Conservation (phyloP, 2,888 invertebrate species). For the Megalurothrips usitatus region DNA sequence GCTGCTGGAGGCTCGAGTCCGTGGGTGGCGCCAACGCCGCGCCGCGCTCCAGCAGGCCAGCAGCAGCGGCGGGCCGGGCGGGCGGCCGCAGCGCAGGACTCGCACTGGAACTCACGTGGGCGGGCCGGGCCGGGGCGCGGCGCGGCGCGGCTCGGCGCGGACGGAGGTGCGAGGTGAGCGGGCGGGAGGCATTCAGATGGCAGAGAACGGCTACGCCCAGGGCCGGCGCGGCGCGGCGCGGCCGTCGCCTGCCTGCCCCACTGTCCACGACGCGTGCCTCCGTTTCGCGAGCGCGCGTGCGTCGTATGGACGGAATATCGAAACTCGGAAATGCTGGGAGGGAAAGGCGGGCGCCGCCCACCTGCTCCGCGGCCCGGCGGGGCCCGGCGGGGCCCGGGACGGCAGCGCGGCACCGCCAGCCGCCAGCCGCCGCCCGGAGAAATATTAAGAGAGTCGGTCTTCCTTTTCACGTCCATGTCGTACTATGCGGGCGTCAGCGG, state of each 20-base stretch:
- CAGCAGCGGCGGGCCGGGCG: background rate
- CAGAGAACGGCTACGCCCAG: too few relatives aligned
- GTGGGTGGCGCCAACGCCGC: slow-evolving; percentile 20
- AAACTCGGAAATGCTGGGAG: too few relatives aligned
- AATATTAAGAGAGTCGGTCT: too few relatives aligned
- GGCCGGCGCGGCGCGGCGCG: background rate
- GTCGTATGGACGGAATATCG: too few relatives aligned
- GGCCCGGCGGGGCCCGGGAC: too few relatives aligned
- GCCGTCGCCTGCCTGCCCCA: background rate
- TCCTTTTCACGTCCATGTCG: too few relatives aligned
- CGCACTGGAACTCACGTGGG: slow-evolving; percentile 18
- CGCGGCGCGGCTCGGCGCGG: background rate
- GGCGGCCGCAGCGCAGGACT: background rate
- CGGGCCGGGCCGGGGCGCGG: background rate
- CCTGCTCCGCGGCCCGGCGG: too few relatives aligned
- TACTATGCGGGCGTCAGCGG: background rate
- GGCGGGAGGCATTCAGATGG: too few relatives aligned
- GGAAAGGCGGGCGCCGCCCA: too few relatives aligned
- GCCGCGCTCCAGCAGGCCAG: background rate
- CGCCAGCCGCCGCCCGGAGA: too few relatives aligned
- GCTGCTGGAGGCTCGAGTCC: background rate
- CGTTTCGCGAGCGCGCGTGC: background rate
- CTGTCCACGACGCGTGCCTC: background rate
- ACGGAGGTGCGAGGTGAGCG: background rate
- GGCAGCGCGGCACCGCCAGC: too few relatives aligned